These are phyloP conservation scores for Drosophila ezoana DNA, from an alignment of 2,888 invertebrate species.

Conservation along the genomic window DNA sequence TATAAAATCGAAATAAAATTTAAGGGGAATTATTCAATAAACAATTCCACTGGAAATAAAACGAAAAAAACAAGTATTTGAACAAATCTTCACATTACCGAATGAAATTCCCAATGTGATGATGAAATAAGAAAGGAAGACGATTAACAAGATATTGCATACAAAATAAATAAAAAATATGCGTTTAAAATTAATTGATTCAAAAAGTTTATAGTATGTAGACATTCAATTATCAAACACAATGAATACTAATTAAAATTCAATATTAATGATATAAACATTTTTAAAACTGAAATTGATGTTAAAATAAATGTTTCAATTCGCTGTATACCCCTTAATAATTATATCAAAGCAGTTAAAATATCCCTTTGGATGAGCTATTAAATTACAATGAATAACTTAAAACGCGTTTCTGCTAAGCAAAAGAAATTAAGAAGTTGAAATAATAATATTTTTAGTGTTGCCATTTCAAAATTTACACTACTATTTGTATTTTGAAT, in stretches of 20 bases:
- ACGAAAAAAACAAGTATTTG: constrained; percentile 27
- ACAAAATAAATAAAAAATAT: constrained; percentile 11
- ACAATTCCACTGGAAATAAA: constrained; percentile 74
- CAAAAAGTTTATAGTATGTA: constrained; percentile 28
- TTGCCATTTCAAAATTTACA: constrained; percentile 40
- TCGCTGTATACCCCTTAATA: constrained; percentile 4
- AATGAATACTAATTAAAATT: constrained; percentile 12
- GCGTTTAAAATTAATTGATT: constrained; percentile 33
- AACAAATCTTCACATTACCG: constrained; percentile 31
- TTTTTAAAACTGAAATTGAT: constrained; percentile 1
- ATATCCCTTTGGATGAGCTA: constrained; percentile 1
- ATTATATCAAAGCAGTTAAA: constrained; percentile 6
- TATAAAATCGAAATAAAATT: constrained; percentile 20
- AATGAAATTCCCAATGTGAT: constrained; percentile 72
- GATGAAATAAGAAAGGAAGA: constrained; percentile 33
- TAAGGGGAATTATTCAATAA: constrained; percentile 33
- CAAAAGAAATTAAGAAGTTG: neutral
- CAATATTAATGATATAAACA: constrained; percentile 3
- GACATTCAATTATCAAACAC: constrained; percentile 16
- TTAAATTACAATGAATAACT: constrained; percentile 1
- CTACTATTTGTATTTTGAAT: constrained; percentile 62
- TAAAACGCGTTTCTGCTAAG: constrained; percentile 2
- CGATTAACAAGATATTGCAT: constrained; percentile 26
- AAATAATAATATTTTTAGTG: constrained; percentile 31
- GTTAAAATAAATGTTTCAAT: constrained; percentile 5